Evolutionary conservation across 2,888 invertebrate genomes (phyloP).

Genomic region (Drosophila flavopinicola): DNA sequence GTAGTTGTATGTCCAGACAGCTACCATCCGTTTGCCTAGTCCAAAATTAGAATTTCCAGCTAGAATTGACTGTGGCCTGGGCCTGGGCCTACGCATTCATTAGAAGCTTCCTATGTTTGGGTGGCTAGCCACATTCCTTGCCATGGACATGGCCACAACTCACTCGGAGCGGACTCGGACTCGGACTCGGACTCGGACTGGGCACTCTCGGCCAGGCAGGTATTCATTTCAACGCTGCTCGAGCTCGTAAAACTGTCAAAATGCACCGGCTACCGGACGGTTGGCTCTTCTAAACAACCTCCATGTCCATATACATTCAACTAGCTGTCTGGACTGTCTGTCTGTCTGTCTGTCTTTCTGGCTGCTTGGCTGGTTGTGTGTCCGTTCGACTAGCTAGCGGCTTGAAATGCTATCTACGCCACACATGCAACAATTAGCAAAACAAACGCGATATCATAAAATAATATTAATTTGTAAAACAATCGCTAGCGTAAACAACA

Average conservation of each 20-base stretch:
- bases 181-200: background rate
- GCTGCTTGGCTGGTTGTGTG: constrained; percentile 4
- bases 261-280: constrained; percentile 77
- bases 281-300: constrained; percentile 12
- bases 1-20: constrained; percentile 5
- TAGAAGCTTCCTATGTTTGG: constrained; percentile 75
- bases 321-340: constrained; percentile 18
- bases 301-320: constrained; percentile 35
- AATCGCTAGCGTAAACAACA: constrained; percentile 78
- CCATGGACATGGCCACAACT: constrained; percentile 74
- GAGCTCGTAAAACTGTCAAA: constrained; percentile 81
- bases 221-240: constrained; percentile 75
- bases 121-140: constrained; percentile 70
- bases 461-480: constrained; percentile 81
- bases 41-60: constrained; percentile 42
- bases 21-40: constrained; percentile 17
- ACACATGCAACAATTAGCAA: constrained; percentile 81
- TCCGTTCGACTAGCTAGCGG: constrained; percentile 36
- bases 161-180: constrained; percentile 29
- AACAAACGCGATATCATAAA: constrained; percentile 81
- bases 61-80: constrained; percentile 61
- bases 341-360: constrained; percentile 7
- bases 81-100: constrained; percentile 64
- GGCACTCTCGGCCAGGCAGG: constrained; percentile 44
- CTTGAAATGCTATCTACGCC: constrained; percentile 77